Conservation (phyloP, 2,888 invertebrate genomes). For the Loripinus fragilis region DNA sequence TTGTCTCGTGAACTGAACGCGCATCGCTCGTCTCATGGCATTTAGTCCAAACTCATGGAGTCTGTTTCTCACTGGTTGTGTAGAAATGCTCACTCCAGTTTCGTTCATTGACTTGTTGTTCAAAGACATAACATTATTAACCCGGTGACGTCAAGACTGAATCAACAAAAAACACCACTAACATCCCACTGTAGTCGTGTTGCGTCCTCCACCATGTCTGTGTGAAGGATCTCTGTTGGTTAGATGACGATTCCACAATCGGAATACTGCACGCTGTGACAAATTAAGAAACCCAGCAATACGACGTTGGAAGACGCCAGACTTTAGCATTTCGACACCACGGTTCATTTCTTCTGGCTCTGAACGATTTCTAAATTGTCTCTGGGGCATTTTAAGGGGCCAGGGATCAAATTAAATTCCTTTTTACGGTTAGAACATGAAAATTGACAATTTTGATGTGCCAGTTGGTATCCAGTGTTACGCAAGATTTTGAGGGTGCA, state of each 20-base stretch:
- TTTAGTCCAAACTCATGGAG: not conserved
- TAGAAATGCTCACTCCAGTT: not conserved
- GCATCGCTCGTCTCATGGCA: not conserved
- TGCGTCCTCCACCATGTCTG: not conserved
- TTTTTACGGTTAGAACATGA: too few species aligned
- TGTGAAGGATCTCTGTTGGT: constrained; percentile 12
- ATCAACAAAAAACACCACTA: not conserved
- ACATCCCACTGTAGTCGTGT: not conserved
- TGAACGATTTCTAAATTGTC: constrained; percentile 5
- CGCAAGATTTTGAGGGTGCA: too few species aligned
- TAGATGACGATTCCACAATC: constrained; percentile 11
- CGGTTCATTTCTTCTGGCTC: constrained; percentile 1
- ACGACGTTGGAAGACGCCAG: constrained; percentile 12
- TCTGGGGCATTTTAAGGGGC: too few species aligned
- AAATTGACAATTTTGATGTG: too few species aligned
- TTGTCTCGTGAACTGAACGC: not conserved
- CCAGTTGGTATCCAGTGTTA: too few species aligned
- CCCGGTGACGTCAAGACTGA: constrained; percentile 1
- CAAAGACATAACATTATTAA: not conserved
- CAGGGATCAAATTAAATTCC: too few species aligned
- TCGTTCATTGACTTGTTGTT: not conserved
- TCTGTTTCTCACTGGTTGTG: not conserved
- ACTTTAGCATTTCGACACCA: constrained; percentile 19
- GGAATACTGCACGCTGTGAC: constrained; percentile 21
- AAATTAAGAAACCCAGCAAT: constrained; percentile 8